Conservation (phyloP, 2,797 vertebrate genomes). For the Thamnophis elegans region DNA sequence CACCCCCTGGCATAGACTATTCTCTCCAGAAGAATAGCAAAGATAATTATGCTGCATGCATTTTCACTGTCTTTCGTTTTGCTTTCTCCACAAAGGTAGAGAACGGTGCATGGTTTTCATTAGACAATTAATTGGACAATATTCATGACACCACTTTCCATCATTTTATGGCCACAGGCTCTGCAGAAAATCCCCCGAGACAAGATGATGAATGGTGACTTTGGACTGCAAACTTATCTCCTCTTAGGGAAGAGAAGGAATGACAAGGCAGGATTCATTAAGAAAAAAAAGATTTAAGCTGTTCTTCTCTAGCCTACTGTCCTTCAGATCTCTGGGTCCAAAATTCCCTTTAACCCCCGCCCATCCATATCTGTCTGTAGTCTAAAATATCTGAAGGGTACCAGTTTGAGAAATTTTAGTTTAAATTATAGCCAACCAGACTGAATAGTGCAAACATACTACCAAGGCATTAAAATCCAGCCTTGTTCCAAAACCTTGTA, state of each 20-base stretch:
- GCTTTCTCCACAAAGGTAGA: background rate
- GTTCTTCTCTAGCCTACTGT: background rate
- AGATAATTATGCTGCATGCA: background rate
- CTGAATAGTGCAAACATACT: background rate
- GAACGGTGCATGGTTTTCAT: constrained; percentile 5
- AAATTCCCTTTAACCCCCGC: background rate
- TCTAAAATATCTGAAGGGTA: background rate
- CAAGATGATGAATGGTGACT: background rate
- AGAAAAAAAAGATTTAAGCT: background rate
- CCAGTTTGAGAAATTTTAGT: background rate
- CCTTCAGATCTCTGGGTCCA: background rate
- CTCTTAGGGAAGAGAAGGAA: background rate
- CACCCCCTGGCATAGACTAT: background rate
- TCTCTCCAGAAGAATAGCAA: background rate
- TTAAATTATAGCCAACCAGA: background rate
- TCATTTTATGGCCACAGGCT: background rate
- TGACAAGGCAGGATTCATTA: background rate
- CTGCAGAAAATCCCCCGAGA: background rate
- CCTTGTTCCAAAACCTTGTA: background rate
- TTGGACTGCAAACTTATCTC: background rate
- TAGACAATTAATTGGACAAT: constrained; percentile 4
- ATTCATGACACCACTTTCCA: background rate
- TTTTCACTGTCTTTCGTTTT: background rate
- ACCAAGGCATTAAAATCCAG: background rate
- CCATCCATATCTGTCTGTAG: background rate